These are phyloP conservation scores for Pomatorhinus ruficollis DNA, from an alignment of 2,113 vertebrate species.

Conservation along the genomic window DNA sequence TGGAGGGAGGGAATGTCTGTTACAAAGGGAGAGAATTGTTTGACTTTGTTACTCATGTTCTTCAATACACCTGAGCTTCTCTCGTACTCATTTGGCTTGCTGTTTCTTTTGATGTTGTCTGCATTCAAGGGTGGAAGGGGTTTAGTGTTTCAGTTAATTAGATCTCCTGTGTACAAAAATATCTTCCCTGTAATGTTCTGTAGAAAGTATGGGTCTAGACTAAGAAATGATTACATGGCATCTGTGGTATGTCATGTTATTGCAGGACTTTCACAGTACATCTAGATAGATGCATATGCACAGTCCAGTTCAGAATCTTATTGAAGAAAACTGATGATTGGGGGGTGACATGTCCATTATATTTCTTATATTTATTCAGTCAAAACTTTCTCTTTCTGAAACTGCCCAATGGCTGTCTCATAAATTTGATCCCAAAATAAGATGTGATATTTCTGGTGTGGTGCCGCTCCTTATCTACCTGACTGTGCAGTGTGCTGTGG, in stretches of 20 bases:
- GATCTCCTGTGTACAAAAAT: background rate
- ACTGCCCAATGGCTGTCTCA: background rate
- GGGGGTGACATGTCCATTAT: background rate
- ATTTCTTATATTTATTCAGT: background rate
- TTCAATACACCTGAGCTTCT: background rate
- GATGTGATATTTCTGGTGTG: background rate
- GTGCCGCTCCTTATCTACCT: background rate
- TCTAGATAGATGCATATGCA: background rate
- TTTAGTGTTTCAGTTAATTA: background rate
- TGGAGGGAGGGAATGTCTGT: background rate
- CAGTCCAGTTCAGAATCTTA: background rate
- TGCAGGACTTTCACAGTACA: background rate
- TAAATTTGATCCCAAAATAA: background rate
- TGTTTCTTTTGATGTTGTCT: background rate
- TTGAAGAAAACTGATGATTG: background rate
- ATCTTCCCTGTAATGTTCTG: background rate
- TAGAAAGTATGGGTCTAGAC: background rate
- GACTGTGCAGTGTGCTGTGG: background rate
- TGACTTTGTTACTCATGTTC: background rate
- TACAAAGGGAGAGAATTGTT: background rate
- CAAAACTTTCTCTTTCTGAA: background rate
- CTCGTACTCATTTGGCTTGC: fast-evolving
- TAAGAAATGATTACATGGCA: background rate
- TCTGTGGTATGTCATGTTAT: background rate
- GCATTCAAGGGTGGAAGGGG: background rate